Base-by-base conservation (phyloP, 1,140 invertebrate genomes). In the Anastatus disparis region DNA sequence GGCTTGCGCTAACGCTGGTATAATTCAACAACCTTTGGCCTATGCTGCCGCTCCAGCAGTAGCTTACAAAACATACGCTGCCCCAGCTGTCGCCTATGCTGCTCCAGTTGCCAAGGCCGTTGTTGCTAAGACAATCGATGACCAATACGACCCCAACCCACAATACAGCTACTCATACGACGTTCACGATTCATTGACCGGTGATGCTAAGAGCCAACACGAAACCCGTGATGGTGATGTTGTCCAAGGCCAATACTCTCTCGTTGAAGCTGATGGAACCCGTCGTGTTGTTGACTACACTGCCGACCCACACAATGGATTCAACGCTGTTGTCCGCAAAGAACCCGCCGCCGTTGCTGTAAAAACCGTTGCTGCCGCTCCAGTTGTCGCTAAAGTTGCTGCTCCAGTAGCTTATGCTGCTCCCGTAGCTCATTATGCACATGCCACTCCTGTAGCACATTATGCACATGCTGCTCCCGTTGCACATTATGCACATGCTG, bases 221-320 rank as follows among this genome's bases (percentile, higher is more conserved):
- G 89, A 89, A 79, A 84, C 85, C 9, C 81, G 88, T 4, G 84
- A 88, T 48, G 88, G 87, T 0, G 88, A 87, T 62, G 70, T 77
- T 3, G 89, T 90, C 1, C 82, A 84, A 8, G 90, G 90, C 0
- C 87, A 84, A 72, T 90, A 89, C 76, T 85, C 82, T 17, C 84
- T 91, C 52, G 80, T 89, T 38, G 89, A 93, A 76, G 87, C 91
- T n/a, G 92, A 93, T 70, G 91, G 92, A 40, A 88, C 90, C 15
- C 86, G 89, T 12, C 86, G 91, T 48, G 91, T 89, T n/a, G 89
- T 90, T 4, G 84, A 88, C 72, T 90, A 91, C 78, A 86, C 85
- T 0, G 88, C 87, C 1, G 87, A 88, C 61, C 82, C 74, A 3
- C 79, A 88, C 69, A 89, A 88, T 73, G 88, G 87, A 75, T 89